A percentile compares a stretch with the other conserved stretches of the same genome.
Conservation (phyloP, 2,797 vertebrate genomes). For the Melanotaenia parkinsoni region DNA sequence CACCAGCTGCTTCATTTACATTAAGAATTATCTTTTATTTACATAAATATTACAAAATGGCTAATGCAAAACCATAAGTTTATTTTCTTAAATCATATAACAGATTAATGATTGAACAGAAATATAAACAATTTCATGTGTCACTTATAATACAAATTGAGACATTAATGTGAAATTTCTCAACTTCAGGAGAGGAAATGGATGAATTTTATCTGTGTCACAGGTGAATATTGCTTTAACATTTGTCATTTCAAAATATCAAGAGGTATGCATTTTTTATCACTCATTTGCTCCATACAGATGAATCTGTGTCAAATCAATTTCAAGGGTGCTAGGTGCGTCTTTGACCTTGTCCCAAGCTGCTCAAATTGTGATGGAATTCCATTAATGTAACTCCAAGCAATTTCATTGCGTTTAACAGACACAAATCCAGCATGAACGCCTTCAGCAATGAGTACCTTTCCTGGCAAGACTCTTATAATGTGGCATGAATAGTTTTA, state of each 20-base stretch:
- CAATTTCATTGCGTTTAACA: constrained; percentile 65
- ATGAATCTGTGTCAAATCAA: constrained; percentile 76
- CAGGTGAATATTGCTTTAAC: constrained; percentile 50
- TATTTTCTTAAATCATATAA: not conserved
- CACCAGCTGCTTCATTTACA: not conserved
- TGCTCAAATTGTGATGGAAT: constrained; percentile 54
- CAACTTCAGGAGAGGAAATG: constrained; percentile 4
- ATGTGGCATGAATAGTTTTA: constrained; percentile 40
- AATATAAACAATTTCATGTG: not conserved
- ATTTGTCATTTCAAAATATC: constrained; percentile 61
- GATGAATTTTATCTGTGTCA: constrained; percentile 37
- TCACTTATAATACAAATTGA: constrained; percentile 19
- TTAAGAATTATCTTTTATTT: not conserved
- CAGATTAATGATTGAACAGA: not conserved
- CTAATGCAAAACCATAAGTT: not conserved
- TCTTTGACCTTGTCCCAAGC: constrained; percentile 68
- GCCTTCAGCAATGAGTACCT: constrained; percentile 35
- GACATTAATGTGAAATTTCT: constrained; percentile 6
- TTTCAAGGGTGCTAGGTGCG: constrained; percentile 70
- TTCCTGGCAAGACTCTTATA: constrained; percentile 17
- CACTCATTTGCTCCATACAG: constrained; percentile 52
- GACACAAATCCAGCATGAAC: constrained; percentile 57
- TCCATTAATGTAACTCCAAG: constrained; percentile 66
- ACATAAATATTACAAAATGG: not conserved
- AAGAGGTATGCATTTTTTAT: constrained; percentile 71